Percentiles rank a stretch among this genome's conserved stretches.
phyloP scores from a whole-genome alignment of 2,113 vertebrate species.

The Nesoenas mayeri region DNA sequence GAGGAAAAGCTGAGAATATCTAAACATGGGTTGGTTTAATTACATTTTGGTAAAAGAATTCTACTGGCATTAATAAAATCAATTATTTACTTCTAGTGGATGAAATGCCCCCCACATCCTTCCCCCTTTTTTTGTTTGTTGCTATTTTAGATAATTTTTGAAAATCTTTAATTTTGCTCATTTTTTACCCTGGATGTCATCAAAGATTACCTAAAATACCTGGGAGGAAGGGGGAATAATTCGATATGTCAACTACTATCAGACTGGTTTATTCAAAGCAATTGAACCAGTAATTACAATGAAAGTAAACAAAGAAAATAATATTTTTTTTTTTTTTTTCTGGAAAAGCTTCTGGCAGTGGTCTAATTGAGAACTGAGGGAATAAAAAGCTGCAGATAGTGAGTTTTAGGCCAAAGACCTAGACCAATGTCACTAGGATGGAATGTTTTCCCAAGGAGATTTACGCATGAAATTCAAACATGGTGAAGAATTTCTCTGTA shows the following conservation, averaged over 20 bases:
- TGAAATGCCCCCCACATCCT: background rate
- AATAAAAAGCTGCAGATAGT: background rate
- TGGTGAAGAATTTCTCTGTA: background rate
- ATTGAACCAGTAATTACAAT: background rate
- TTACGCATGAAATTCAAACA: slow-evolving; percentile 46
- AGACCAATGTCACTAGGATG: background rate
- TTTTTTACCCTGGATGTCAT: background rate
- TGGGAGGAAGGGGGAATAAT: background rate
- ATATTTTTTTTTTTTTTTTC: background rate
- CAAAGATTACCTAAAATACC: background rate
- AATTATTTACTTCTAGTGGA: background rate
- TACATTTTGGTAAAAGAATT: background rate
- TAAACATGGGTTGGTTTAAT: background rate
- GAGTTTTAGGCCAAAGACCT: no score
- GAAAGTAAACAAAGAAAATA: background rate
- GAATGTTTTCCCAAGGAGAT: slow-evolving; percentile 15
- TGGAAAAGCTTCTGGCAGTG: background rate
- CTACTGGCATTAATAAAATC: background rate
- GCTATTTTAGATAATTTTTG: no score
- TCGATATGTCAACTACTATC: background rate
- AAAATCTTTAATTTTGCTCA: background rate
- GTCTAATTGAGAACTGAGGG: background rate
- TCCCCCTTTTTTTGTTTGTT: background rate
- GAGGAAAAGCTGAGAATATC: background rate
- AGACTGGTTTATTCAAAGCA: background rate